Percentiles rank a stretch among this genome's conserved stretches.
Evolutionary conservation across 1,140 invertebrate genomes (phyloP).

Genomic region (Rhizoglyphus robini): DNA sequence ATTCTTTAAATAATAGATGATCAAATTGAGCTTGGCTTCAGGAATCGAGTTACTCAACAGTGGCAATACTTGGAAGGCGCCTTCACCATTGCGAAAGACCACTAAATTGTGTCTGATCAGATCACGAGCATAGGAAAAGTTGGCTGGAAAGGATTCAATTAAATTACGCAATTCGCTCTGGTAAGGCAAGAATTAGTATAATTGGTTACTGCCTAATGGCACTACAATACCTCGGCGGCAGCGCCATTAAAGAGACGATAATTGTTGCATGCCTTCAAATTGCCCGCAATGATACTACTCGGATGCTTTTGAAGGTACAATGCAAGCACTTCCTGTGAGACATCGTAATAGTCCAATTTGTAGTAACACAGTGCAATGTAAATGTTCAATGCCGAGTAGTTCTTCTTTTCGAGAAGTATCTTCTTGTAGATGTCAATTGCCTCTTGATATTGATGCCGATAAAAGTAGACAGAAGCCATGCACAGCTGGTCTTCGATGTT

Average conservation of each 20-base stretch:
- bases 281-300: constrained; percentile 85
- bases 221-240: constrained; percentile 55
- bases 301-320: constrained; percentile 83
- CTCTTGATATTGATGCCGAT: constrained; percentile 90
- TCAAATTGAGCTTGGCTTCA: constrained; percentile 87
- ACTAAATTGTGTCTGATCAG: constrained; percentile 85
- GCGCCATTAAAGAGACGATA: constrained; percentile 84
- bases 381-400: constrained; percentile 84
- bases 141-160: constrained; percentile 54
- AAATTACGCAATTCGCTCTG: constrained; percentile 40
- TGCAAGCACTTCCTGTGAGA: constrained; percentile 79
- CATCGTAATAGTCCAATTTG: constrained; percentile 69
- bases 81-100: constrained; percentile 86
- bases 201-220: constrained; percentile 23
- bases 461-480: constrained; percentile 87
- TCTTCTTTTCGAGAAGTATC: constrained; percentile 79
- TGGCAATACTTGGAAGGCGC: constrained; percentile 76
- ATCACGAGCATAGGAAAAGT: constrained; percentile 77
- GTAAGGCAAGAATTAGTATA: constrained; percentile 26
- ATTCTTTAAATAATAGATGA: constrained; percentile 84
- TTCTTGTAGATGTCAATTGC: constrained; percentile 98
- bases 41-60: constrained; percentile 78
- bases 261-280: constrained; percentile 80
- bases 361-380: constrained; percentile 97
- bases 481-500: constrained; percentile 86